A percentile compares a stretch with the other conserved stretches of the same genome.
These are phyloP conservation scores for Stenoptilia bipunctidactyla DNA, from an alignment of 2,888 invertebrate genomes.

Conservation along the genomic window DNA sequence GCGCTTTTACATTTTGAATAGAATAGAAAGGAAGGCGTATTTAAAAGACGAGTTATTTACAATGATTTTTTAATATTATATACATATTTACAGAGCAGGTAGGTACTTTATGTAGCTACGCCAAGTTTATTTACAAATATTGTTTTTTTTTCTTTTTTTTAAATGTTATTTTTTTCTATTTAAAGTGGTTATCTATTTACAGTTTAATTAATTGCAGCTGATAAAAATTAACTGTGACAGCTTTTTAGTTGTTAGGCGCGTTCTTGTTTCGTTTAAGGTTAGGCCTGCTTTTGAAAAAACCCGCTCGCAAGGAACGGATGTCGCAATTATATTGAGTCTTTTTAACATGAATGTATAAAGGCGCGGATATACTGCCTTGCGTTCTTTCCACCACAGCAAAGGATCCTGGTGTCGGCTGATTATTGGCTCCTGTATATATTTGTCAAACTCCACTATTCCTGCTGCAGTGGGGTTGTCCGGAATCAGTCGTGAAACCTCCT, in stretches of 20 bases:
- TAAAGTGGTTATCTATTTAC: too few species aligned
- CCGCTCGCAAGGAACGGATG: constrained; percentile 14
- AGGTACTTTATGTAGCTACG: too few species aligned
- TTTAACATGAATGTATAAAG: constrained; percentile 3
- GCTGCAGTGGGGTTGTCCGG: constrained; percentile 3
- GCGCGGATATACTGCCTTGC: constrained; percentile 12
- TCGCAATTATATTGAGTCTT: constrained; percentile 5
- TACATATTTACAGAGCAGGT: too few species aligned
- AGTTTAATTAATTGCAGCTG: constrained; percentile 6
- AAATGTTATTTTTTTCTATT: too few species aligned
- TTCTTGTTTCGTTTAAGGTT: constrained; percentile 9
- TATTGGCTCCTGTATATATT: constrained; percentile 5
- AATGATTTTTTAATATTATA: too few species aligned
- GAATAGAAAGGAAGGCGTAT: too few species aligned
- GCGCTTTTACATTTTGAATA: too few species aligned
- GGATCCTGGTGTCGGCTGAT: constrained; percentile 5
- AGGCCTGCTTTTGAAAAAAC: constrained; percentile 12
- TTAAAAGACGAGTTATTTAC: too few species aligned
- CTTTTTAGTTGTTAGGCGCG: constrained; percentile 11
- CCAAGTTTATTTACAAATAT: too few species aligned
- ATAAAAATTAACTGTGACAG: constrained; percentile 3
- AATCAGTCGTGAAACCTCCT: constrained; percentile 1
- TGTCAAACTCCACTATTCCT: constrained; percentile 7
- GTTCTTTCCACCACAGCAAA: constrained; percentile 12
- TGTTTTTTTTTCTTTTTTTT: too few species aligned